Base-by-base conservation (phyloP, 2,113 vertebrate species). In the Aspiorhynchus laticeps region DNA sequence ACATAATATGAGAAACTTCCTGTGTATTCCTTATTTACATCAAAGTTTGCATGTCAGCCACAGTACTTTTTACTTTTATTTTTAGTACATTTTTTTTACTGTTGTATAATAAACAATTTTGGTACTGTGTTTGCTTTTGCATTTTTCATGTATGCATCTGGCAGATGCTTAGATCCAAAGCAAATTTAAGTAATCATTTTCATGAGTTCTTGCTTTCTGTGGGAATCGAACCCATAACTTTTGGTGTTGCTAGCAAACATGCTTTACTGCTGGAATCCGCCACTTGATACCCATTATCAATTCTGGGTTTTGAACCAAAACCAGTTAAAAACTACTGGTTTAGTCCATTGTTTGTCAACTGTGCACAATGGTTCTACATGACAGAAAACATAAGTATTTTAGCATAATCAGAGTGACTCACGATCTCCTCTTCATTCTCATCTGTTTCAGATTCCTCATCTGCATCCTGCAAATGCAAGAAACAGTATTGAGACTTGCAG, bases 361-460 rank as follows among this genome's bases (percentile, higher is more conserved):
- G 59, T 1, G 21, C 33, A 15, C 7, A 80, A 4, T 61, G 31
- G 53, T 59, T 38, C 19, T 33, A 38, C 53, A 38, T 59, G 3
- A 59, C 1, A n/a, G 28, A 65, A 71, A 59, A 65, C 12, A 2
- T 48, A 26, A 80, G 4, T 69, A 43, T 61, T 61, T 21, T 80
- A 88, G 69, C 43, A 67, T 26, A 19, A 77, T 77, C 4, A 76
- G n/a, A 53, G 28, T 43, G 81, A 93, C 93, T 95, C 84, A 95
- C 93, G 8, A 3, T 90, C 31, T 91, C 92, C 10, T 94, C 90
- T 56, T 91, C 86, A 0, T 51, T 41, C 21, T 71, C 82, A 59
- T 88, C 92, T 6, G 89, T 83, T 43, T 89, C 26, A 0, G 88
- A 51, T 31, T 85, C 33, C 6, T 92, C 65, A 78, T 90, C 90